These are phyloP conservation scores for Neomorphus geoffroyi DNA, from an alignment of 2,797 vertebrate species.

Conservation along the genomic window DNA sequence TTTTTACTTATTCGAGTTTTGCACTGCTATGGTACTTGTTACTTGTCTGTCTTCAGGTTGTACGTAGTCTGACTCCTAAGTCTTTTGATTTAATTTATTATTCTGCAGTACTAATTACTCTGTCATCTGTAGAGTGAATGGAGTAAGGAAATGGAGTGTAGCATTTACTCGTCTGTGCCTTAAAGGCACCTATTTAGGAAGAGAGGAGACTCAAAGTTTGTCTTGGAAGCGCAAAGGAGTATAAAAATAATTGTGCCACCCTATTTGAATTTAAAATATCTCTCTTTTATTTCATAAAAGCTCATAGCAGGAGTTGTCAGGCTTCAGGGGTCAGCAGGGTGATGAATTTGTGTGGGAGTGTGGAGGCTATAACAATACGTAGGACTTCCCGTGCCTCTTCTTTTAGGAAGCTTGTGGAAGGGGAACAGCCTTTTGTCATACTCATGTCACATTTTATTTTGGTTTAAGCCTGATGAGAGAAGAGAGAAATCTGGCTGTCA, in stretches of 20 bases:
- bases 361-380: neutral
- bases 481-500: slow-evolving; percentile 15
- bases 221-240: neutral
- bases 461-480: slow-evolving; percentile 9
- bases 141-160: neutral
- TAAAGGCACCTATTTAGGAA: neutral
- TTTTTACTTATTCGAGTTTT: neutral
- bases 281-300: slow-evolving; percentile 41
- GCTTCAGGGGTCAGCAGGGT: slow-evolving; percentile 31
- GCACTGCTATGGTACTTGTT: neutral
- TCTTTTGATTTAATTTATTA: neutral
- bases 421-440: slow-evolving; percentile 39
- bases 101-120: neutral
- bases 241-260: slow-evolving; percentile 34
- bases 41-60: neutral
- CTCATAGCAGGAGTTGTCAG: slow-evolving; percentile 5
- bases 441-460: slow-evolving; percentile 12
- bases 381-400: neutral
- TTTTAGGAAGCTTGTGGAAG: slow-evolving; percentile 1
- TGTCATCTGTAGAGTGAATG: neutral
- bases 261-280: slow-evolving; percentile 36
- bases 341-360: slow-evolving; percentile 17
- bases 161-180: neutral
- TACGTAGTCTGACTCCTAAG: neutral
- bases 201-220: neutral